Evolutionary conservation across 2,113 vertebrate species (phyloP).

Genomic region (Phyllostomus hastatus): DNA sequence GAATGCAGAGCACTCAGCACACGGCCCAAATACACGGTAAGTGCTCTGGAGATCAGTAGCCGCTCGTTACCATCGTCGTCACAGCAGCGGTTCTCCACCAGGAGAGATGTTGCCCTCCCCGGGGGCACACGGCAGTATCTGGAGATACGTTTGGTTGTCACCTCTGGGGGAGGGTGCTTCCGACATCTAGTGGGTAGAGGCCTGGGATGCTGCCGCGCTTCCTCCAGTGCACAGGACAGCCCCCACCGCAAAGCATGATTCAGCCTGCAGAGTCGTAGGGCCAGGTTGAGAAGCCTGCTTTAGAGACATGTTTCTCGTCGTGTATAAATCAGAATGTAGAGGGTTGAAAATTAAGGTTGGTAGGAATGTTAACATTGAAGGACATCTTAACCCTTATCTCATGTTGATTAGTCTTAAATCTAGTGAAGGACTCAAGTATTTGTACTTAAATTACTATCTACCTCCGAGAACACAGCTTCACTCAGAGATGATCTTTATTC

Average conservation of each 20-base stretch:
- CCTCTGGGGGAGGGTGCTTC: no score
- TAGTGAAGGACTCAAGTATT: background rate
- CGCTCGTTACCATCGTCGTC: background rate
- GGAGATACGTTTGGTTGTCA: background rate
- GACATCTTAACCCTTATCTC: background rate
- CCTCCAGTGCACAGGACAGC: background rate
- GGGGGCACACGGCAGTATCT: background rate
- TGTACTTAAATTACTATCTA: background rate
- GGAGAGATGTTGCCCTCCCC: background rate
- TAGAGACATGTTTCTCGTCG: background rate
- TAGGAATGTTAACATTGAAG: background rate
- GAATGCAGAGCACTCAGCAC: background rate
- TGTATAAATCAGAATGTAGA: background rate
- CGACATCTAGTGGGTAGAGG: background rate
- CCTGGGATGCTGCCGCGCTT: no score
- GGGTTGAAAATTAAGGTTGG: background rate
- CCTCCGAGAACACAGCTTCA: background rate
- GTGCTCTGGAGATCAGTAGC: background rate
- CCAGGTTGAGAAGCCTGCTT: background rate
- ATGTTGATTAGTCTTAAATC: background rate
- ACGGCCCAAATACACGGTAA: background rate
- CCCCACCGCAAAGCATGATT: background rate
- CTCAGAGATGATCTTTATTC: background rate
- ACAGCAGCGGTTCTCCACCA: background rate
- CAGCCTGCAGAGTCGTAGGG: background rate